Evolutionary conservation across 2,113 vertebrate species (phyloP), one percentile per base, ranked within the genome.

Genomic region (Eudyptes chrysolophus): DNA sequence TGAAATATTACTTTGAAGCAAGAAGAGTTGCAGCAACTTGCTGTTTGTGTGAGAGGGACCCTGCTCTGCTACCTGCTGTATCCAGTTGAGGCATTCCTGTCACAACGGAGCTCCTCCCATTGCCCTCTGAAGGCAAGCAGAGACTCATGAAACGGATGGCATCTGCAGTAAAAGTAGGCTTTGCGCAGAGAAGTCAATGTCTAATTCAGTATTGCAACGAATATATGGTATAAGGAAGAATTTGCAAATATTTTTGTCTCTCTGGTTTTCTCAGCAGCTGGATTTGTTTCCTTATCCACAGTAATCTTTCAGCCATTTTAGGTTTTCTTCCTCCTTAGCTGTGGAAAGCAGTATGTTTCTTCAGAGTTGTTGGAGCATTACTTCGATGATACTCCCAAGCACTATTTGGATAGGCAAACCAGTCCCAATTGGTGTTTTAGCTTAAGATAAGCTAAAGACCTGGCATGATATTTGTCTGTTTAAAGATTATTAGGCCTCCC

Each of bases 1-100:
- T 86, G 25, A 96, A 97, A 75, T 19, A 13, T 36, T 92, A 40
- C 62, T 87, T 84, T 81, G 80, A 86, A 46, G 58, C 24, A 79
- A 55, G 74, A 51, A 75, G 30, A 44, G 62, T 51, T 46, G 38
- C 42, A 92, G 64, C 16, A 70, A 49, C 25, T 55, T 64, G 49
- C 29, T 76, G 17, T 74, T 93, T 86, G 27, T 60, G 64, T 81
- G 46, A 62, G 29, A 66, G 22, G 60, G 48, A 58, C 57, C 70
- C 51, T 49, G 20, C 34, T 83, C 61, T 81, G 19, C 46, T 86
- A 54, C 68, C 74, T 82, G 44, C 61, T 69, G 25, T 3, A 10
- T 13, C 77, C 16, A 13, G 42, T 27, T 17, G 4, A 29, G 29
- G 16, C 30, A 0, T 38, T 82, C 62, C 42, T 70, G 54, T 44